Evolutionary conservation across 2,113 vertebrate species (phyloP).

Genomic region (Halcyon senegalensis): DNA sequence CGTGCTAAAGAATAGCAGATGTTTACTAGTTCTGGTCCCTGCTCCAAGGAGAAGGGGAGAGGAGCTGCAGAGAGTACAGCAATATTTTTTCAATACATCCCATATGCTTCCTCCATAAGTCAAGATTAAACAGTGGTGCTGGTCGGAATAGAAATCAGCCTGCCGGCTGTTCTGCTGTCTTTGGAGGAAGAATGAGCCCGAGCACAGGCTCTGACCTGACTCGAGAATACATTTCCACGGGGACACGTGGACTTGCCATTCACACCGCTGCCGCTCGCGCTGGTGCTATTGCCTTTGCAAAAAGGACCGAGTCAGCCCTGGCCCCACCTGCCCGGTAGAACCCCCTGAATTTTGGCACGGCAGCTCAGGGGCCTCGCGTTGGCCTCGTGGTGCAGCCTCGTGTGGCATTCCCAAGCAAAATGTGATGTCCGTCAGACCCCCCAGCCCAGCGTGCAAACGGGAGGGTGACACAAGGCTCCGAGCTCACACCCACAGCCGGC

Average conservation of each 20-base stretch:
- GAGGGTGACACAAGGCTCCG: neutral
- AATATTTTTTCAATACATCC: conserved; percentile 24
- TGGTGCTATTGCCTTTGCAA: neutral
- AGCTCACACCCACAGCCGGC: accelerated
- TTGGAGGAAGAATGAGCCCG: neutral
- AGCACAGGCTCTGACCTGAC: neutral
- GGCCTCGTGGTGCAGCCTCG: accelerated
- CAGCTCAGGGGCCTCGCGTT: accelerated
- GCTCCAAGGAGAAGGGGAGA: neutral
- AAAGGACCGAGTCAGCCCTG: neutral
- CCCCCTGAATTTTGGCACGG: neutral
- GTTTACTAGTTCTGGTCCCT: neutral
- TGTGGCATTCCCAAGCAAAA: neutral
- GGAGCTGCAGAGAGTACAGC: neutral
- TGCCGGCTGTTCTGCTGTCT: neutral
- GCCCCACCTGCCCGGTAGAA: neutral
- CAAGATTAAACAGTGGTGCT: neutral
- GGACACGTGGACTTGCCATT: neutral
- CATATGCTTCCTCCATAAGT: conserved; percentile 19
- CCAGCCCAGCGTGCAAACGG: neutral
- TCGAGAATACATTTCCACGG: neutral
- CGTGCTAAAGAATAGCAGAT: neutral
- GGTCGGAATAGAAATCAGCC: neutral
- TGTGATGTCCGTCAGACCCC: accelerated
- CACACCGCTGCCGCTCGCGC: accelerated